Evolutionary conservation across 2,888 invertebrate genomes (phyloP), one percentile per base, ranked within the genome.

Genomic region (Cephus pulcher): DNA sequence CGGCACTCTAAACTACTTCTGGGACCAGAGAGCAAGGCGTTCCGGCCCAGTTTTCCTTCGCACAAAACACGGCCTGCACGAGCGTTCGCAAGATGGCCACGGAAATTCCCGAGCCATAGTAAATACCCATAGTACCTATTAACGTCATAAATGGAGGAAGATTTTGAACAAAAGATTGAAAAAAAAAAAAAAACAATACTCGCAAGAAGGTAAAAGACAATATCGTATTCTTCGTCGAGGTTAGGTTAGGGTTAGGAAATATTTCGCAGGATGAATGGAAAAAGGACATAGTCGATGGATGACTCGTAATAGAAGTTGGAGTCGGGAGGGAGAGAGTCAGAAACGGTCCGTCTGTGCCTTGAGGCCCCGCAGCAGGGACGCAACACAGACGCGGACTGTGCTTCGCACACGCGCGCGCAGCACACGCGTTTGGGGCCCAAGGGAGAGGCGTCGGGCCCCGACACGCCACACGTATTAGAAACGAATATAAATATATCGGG

Each of bases 401-500:
- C 35, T 3, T 35, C 33, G n/a, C n/a, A 75, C n/a, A 34, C 73
- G 40, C 77, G 35, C 56, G 74, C 75, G 34, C 34, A 23, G 73
- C 15, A 73, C 75, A 80, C 76, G 34, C 82, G 81, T 83, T 69
- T 79, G 74, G 33, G 76, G 76, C 56, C 37, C 75, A 23, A 56
- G 56, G 80, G 74, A 70, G 75, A 85, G 84, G 86, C 83, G 85
- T 83, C 80, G 81, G 82, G 80, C 79, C 83, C 80, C 85, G 84
- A 84, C 86, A 84, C 86, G 83, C 83, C 84, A 82, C 86, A 83
- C 86, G 86, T 89, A 89, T 89, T 89, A 89, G 89, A 88, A 89
- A 86, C 87, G 86, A 88, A 89, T 89, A 89, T 87, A 89, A 88
- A 89, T 89, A 88, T 89, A 89, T 89, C 86, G 87, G 83, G 81